phyloP scores from a whole-genome alignment of 2,113 vertebrate genomes.

The Prinia subflava region DNA sequence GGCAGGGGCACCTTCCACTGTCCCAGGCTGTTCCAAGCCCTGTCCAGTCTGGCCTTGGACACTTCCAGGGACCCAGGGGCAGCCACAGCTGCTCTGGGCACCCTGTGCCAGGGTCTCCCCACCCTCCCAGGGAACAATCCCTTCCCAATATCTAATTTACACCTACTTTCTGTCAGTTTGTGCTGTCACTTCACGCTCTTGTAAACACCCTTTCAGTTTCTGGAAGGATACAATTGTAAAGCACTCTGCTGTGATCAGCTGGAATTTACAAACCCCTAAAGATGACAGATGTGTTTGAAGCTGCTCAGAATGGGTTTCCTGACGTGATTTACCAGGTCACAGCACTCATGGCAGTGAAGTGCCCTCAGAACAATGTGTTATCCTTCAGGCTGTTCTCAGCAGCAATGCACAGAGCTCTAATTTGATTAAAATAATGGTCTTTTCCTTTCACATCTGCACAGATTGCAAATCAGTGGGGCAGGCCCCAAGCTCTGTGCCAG shows the following conservation, averaged over 20 bases:
- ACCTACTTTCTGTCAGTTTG: not conserved
- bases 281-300: constrained; percentile 52
- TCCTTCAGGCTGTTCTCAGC: constrained; percentile 1
- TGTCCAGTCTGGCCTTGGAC: fast-evolving
- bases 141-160: not conserved
- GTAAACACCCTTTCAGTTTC: not conserved
- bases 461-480: not conserved
- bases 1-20: not conserved
- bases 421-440: constrained; percentile 25
- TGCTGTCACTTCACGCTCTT: not conserved
- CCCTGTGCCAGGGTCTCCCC: not conserved
- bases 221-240: not conserved
- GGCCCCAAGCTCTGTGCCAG: not conserved
- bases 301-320: constrained; percentile 42
- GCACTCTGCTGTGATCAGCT: not conserved
- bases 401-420: not conserved
- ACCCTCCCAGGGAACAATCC: not conserved
- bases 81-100: not conserved
- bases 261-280: not conserved
- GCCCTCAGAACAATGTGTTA: not conserved
- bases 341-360: not conserved
- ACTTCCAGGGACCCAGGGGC: not conserved
- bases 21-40: not conserved
- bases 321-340: constrained; percentile 47
- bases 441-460: constrained; percentile 27